Evolutionary conservation across 2,113 vertebrate species (phyloP).

Genomic region (Miniopterus natalensis): DNA sequence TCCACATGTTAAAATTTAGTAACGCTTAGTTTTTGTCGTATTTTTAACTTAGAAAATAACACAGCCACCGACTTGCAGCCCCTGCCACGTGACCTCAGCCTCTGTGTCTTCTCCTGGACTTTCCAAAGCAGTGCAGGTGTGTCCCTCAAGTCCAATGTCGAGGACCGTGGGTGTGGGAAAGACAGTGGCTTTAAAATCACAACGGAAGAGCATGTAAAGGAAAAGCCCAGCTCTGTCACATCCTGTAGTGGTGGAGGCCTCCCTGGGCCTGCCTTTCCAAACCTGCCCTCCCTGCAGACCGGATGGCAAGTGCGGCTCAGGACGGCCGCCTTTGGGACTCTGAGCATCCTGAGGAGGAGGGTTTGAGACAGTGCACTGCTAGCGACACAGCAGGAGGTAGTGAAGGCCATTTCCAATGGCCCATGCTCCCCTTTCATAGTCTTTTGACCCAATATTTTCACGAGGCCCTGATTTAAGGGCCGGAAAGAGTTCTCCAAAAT

Average conservation of each 20-base stretch:
- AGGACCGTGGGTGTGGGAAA: background rate
- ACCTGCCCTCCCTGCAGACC: background rate
- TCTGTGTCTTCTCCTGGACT: background rate
- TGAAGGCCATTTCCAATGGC: background rate
- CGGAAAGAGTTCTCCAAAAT: background rate
- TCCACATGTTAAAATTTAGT: background rate
- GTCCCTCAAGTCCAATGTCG: background rate
- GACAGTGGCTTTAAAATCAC: background rate
- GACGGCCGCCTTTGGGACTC: accelerated
- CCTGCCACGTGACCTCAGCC: background rate
- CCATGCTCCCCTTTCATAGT: background rate
- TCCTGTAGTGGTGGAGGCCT: background rate
- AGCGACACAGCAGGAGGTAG: accelerated
- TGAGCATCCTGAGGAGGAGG: too few species aligned
- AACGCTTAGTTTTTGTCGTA: background rate
- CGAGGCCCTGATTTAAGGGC: background rate
- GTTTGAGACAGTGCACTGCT: accelerated
- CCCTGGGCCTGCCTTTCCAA: background rate
- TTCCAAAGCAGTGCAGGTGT: background rate
- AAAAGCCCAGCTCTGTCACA: background rate
- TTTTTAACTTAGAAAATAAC: conserved; percentile 16
- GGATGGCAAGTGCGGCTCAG: accelerated
- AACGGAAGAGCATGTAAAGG: background rate
- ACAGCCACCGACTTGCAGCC: background rate
- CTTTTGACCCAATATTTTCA: background rate